Percentiles rank a stretch among this genome's conserved stretches.
These are phyloP conservation scores for Plusia festucae DNA, from an alignment of 2,888 invertebrate species.

Conservation along the genomic window DNA sequence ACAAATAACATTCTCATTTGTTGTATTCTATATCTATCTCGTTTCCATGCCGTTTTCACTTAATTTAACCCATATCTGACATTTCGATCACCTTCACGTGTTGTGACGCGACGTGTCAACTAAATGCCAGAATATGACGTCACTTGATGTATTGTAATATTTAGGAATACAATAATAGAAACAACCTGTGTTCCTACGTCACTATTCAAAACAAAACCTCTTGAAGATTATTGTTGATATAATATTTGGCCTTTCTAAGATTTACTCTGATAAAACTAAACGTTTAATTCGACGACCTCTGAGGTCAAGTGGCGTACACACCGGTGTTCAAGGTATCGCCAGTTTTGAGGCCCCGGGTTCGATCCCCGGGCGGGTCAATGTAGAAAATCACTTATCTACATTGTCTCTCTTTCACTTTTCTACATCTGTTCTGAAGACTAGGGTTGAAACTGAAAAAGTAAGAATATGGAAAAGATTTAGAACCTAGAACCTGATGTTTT, in stretches of 20 bases:
- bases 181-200: not conserved
- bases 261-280: too few species aligned
- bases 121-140: not conserved
- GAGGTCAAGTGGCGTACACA: too few species aligned
- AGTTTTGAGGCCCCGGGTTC: too few species aligned
- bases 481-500: too few species aligned
- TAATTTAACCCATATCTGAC: not conserved
- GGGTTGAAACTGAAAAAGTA: not conserved
- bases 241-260: too few species aligned
- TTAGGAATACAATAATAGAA: not conserved
- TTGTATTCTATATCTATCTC: not conserved
- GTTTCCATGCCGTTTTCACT: conserved; percentile 19
- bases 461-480: not conserved
- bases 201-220: not conserved
- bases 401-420: too few species aligned
- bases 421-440: too few species aligned
- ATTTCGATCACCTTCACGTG: conserved; percentile 21
- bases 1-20: conserved; percentile 1
- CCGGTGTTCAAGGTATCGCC: too few species aligned
- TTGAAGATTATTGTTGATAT: not conserved
- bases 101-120: not conserved
- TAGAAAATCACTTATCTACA: too few species aligned
- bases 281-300: too few species aligned
- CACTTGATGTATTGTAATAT: conserved; percentile 2
- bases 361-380: too few species aligned